Conservation (phyloP, 2,888 invertebrate species). For the Fragum sueziense region DNA sequence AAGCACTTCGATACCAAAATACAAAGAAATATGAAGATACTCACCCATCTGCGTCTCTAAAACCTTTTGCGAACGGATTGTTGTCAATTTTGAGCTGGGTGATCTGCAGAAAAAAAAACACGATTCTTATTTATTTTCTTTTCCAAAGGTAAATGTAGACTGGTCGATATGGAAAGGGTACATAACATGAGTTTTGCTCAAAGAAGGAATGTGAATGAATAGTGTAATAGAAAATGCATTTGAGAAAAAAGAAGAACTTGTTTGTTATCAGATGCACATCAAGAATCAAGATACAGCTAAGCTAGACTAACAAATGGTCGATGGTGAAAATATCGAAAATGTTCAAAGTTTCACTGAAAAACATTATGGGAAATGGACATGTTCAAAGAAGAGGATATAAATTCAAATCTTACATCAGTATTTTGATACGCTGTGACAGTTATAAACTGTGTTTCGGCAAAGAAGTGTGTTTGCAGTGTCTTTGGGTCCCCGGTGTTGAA, state of each 20-base stretch:
- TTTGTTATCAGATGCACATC: no score
- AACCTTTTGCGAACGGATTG: slow-evolving; percentile 83
- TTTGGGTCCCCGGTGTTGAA: slow-evolving; percentile 72
- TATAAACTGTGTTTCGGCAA: slow-evolving; percentile 81
- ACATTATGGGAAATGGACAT: no score
- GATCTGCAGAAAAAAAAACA: slow-evolving; percentile 77
- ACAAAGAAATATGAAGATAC: no score
- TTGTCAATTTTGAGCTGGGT: slow-evolving; percentile 82
- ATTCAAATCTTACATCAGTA: slow-evolving; percentile 77
- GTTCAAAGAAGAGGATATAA: no score
- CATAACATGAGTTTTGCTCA: not conserved
- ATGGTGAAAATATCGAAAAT: no score
- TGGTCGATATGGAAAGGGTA: not conserved
- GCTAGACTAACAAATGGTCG: no score
- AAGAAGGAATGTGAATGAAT: not conserved
- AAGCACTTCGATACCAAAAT: no score
- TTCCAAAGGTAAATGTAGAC: not conserved
- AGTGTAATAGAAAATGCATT: no score
- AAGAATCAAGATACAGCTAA: no score
- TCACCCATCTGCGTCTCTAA: slow-evolving; percentile 79
- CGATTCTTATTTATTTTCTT: not conserved
- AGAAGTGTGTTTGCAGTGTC: slow-evolving; percentile 74
- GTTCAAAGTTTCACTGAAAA: no score
- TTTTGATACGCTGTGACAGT: slow-evolving; percentile 82
- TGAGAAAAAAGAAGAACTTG: no score